Conservation (phyloP, 2,888 invertebrate species). For the Mactromeris polynyma region DNA sequence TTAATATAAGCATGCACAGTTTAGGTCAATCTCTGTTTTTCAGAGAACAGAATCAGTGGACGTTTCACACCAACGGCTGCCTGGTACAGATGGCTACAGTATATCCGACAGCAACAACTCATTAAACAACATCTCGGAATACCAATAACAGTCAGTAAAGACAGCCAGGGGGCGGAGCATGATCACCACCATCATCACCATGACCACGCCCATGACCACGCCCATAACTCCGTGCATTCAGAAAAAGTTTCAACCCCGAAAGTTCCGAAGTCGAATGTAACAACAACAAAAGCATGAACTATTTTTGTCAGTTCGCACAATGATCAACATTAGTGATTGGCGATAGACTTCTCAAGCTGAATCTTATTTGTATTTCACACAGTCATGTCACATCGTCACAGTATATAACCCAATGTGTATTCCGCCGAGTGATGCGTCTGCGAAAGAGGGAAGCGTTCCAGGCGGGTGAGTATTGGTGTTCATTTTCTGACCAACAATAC, state of each 20-base stretch:
- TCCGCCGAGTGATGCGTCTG: too few species aligned
- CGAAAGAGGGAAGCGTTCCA: too few species aligned
- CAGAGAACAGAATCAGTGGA: constrained; percentile 22
- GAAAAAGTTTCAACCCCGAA: not conserved
- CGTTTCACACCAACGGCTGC: constrained; percentile 49
- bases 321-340: too few species aligned
- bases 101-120: constrained; percentile 46
- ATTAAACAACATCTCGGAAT: constrained; percentile 30
- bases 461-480: too few species aligned
- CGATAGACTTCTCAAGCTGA: too few species aligned
- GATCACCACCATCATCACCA: constrained; percentile 31
- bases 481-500: too few species aligned
- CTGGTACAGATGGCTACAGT: constrained; percentile 61
- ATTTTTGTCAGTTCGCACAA: too few species aligned
- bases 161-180: constrained; percentile 21
- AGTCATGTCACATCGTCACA: too few species aligned
- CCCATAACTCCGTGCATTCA: not conserved
- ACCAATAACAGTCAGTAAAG: constrained; percentile 21
- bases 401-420: too few species aligned
- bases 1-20: not conserved
- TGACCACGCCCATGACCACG: constrained; percentile 30
- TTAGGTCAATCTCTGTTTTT: not conserved
- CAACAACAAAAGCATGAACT: not conserved
- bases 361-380: too few species aligned
- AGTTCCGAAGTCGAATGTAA: not conserved